Base-by-base conservation (phyloP, 2,797 vertebrate species). In the Erpetoichthys calabaricus region DNA sequence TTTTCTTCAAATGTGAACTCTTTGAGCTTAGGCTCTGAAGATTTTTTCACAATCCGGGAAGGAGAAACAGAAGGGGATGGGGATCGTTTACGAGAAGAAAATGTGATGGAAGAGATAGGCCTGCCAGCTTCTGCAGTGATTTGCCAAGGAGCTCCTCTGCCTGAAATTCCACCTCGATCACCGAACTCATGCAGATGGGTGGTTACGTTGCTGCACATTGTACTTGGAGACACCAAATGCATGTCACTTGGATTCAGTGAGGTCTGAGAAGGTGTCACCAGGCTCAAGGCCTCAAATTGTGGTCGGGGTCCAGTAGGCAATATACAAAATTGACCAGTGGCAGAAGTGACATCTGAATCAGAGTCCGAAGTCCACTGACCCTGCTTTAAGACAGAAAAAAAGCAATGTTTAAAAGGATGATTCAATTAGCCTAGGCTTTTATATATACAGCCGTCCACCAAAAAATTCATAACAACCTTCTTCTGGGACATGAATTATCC, bases 91-190 rank as follows among this genome's bases (percentile, higher is more conserved):
- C 66, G 62, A 45, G 86, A 80, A 52, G 86, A 57, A n/a, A 80
- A 83, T 51, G 80, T 79, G 65, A 86, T 78, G 3, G 86, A 83
- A 4, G 78, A 68, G 53, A 86, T 69, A 9, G 80, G 75, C 25
- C 63, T 67, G 0, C 60, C 54, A 1, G 7, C 45, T 44, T 67
- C 67, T 8, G 59, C 60, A 2, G 62, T 47, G 50, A 69, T 53
- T 3, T 4, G 51, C 0, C 73, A 53, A 3, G 68, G 71, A 64
- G 80, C 75, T 66, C 70, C 66, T 62, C 54, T 5, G 58, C 47
- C 42, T 60, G 55, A 61, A 42, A 65, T 70, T 45, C 57, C 45
- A 53, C 49, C 57, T 62, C 60, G 7, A 44, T 0, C 1, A 4
- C 74, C 74, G 3, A 81, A 76, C 60, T 79, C 73, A 41, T 59